Base-by-base conservation (phyloP, 2,888 invertebrate genomes). In the Cryptocephalus moraei region DNA sequence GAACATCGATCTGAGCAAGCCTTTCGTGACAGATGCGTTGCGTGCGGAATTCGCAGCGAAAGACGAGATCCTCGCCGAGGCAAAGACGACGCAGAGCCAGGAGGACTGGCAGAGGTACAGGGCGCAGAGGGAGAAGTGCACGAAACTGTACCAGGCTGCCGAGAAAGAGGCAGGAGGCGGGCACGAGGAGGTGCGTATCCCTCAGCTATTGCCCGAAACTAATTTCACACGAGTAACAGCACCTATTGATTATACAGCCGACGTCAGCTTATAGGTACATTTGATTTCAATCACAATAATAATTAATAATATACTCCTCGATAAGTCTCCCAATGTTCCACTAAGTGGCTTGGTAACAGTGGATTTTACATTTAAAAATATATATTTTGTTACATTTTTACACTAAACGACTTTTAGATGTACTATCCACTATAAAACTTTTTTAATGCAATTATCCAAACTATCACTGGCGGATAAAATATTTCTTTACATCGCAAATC, bases 21-120 rank as follows among this genome's bases (percentile, higher is more conserved):
- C 79, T 1, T 80, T 78, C 77, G 76, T 80, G 8, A 76, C 73
- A 9, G 75, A 75, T 10, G 72, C 72, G 22, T 75, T 80, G 41
- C 75, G 74, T 55, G 65, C 63, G 6, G 78, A 78, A 57, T 75
- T 78, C 46, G 47, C 53, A 8, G 60, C 56, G 44, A 62, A 62
- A 57, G 73, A 77, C 46, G 74, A 77, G 53, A 69, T 79, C 39
- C 71, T 77, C 56, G 72, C 73, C 36, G 59, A 61, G 33, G 74
- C 75, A 3, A 72, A 72, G 58, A 62, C 59, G 43, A 63, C 69
- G n/a, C 75, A 75, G 53, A 71, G 72, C 44, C 73, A 75, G 49
- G 72, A 73, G 10, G 74, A 77, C 51, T 79, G 79, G 71, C 73
- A 75, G 9, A 71, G 72, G 44, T 80, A 75, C 58, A 75, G 76